Evolutionary conservation across 2,888 invertebrate species (phyloP).

Genomic region (Nezara viridula): DNA sequence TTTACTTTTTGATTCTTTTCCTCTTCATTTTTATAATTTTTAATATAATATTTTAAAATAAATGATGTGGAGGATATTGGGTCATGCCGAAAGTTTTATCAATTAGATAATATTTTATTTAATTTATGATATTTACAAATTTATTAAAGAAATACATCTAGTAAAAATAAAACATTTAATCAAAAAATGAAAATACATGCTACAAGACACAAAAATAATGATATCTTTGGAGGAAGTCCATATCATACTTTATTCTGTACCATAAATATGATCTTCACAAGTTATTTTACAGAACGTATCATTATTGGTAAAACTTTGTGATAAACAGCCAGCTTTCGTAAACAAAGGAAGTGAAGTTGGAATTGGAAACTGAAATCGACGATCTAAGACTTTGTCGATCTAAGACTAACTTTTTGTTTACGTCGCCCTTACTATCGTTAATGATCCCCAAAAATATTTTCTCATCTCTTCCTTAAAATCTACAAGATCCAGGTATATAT

Average conservation of each 20-base stretch:
- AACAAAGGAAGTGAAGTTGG: background rate
- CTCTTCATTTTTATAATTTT: too few relatives aligned
- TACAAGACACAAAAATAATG: background rate
- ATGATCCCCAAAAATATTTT: background rate
- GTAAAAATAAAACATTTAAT: too few relatives aligned
- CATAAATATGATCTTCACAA: background rate
- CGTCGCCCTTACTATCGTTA: background rate
- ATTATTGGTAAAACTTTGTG: background rate
- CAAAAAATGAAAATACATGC: too few relatives aligned
- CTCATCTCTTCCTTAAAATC: too few relatives aligned
- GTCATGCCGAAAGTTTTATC: too few relatives aligned
- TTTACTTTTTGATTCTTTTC: too few relatives aligned
- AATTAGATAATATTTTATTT: too few relatives aligned
- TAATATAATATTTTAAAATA: too few relatives aligned
- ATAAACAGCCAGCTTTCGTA: background rate
- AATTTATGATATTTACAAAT: too few relatives aligned
- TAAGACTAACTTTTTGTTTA: background rate
- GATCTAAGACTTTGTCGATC: background rate
- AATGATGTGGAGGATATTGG: too few relatives aligned
- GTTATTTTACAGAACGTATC: background rate
- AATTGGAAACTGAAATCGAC: background rate
- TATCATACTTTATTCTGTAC: background rate
- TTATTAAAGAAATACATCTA: too few relatives aligned
- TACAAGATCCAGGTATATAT: too few relatives aligned
- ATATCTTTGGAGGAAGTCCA: background rate